Evolutionary conservation across 2,888 invertebrate species (phyloP).

Genomic region (Eupithecia vulgata): DNA sequence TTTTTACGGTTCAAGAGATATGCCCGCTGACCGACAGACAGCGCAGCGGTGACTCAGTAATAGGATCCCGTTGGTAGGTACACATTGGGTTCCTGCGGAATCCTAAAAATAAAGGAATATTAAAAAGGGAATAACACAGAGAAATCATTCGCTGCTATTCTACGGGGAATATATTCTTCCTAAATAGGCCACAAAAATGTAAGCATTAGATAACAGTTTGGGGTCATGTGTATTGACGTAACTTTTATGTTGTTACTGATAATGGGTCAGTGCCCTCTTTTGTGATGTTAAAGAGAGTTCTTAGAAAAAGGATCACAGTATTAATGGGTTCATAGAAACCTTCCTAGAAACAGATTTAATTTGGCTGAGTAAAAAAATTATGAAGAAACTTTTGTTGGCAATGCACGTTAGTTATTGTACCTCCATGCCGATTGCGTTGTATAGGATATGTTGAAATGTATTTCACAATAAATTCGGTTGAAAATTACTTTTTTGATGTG

Average conservation of each 20-base stretch:
- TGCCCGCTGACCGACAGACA: too few species aligned
- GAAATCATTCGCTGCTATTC: not conserved
- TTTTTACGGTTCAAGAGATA: too few species aligned
- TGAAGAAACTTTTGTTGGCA: not conserved
- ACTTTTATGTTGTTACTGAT: conserved; percentile 29
- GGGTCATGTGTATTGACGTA: conserved; percentile 36
- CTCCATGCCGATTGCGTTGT: not conserved
- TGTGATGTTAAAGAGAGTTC: not conserved
- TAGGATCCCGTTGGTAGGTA: too few species aligned
- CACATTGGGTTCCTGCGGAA: too few species aligned
- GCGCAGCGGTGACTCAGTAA: too few species aligned
- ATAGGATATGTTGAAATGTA: not conserved
- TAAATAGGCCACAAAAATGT: conserved; percentile 25
- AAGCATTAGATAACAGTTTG: conserved; percentile 31
- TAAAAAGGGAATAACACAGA: not conserved
- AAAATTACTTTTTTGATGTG: conserved; percentile 4
- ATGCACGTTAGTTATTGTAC: not conserved
- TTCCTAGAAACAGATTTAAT: not conserved
- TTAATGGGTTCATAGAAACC: not conserved
- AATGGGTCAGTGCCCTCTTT: conserved; percentile 28
- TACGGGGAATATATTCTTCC: not conserved
- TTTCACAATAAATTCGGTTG: not conserved
- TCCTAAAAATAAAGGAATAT: not conserved
- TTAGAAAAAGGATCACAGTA: not conserved
- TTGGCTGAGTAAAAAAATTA: not conserved